phyloP scores from a whole-genome alignment of 2,888 invertebrate genomes.

The Microplitis manilae region DNA sequence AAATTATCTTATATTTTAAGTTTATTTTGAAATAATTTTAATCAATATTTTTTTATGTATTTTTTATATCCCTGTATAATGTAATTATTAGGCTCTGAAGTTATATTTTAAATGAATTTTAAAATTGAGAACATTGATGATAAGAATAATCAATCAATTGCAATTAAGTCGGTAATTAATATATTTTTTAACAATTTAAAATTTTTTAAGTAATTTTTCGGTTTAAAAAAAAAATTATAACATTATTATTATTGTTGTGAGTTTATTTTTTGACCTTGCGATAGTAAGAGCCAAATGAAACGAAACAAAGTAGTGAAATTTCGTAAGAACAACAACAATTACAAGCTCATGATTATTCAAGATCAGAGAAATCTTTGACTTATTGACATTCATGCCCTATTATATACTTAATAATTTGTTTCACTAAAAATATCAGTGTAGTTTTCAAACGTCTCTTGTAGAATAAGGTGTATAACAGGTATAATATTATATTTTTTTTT shows the following conservation, averaged over 20 bases:
- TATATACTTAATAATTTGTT: background rate
- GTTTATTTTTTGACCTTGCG: background rate
- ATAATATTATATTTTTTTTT: background rate
- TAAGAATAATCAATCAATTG: too few species aligned
- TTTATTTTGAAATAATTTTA: too few species aligned
- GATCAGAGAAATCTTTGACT: slow-evolving; percentile 61
- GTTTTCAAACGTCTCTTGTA: background rate
- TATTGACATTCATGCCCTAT: slow-evolving; percentile 8
- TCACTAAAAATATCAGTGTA: background rate
- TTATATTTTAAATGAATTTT: too few species aligned
- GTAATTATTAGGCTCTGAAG: too few species aligned
- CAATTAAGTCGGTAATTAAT: too few species aligned
- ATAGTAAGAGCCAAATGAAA: slow-evolving; percentile 29
- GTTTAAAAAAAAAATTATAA: background rate
- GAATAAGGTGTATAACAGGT: background rate
- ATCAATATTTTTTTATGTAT: too few species aligned
- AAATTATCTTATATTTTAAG: too few species aligned
- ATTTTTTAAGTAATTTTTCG: background rate
- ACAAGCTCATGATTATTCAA: slow-evolving; percentile 53
- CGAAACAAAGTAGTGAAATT: slow-evolving; percentile 35
- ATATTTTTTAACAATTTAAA: too few species aligned
- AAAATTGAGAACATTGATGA: too few species aligned
- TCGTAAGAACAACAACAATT: slow-evolving; percentile 37
- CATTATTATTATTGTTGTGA: background rate
- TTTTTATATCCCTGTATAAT: too few species aligned